phyloP scores from a whole-genome alignment of 2,797 vertebrate species.

The Oceanodroma leucorhoa region DNA sequence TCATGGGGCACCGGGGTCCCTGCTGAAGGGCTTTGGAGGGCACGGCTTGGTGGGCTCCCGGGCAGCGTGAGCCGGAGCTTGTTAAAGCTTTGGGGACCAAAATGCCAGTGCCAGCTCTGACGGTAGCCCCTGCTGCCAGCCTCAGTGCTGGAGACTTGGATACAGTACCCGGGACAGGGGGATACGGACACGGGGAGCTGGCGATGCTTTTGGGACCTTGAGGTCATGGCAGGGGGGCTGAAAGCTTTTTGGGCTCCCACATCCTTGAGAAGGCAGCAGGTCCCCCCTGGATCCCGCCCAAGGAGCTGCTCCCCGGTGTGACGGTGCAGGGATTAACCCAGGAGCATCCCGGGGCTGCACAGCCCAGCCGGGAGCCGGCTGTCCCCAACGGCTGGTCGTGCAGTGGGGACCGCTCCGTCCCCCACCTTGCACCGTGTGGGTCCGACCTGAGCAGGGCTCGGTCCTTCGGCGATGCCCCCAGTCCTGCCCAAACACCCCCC shows the following conservation, averaged over 20 bases:
- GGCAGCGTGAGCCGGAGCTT: background rate
- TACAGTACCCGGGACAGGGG: background rate
- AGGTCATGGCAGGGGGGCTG: no score
- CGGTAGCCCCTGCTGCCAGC: background rate
- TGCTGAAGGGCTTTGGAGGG: background rate
- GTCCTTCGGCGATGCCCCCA: background rate
- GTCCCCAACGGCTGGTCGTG: fast-evolving
- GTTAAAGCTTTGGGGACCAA: background rate
- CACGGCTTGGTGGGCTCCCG: background rate
- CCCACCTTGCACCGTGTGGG: fast-evolving
- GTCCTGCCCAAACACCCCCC: background rate
- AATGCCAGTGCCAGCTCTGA: background rate
- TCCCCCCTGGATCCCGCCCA: background rate
- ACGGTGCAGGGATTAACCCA: background rate
- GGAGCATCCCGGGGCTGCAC: background rate
- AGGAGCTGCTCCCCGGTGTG: background rate
- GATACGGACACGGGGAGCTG: background rate
- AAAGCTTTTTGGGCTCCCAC: background rate
- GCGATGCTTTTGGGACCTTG: background rate
- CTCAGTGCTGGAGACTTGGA: background rate
- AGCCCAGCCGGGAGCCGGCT: background rate
- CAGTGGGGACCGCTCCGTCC: background rate
- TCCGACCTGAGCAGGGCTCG: background rate
- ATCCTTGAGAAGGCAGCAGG: background rate
- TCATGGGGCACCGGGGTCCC: background rate